phyloP scores from a whole-genome alignment of 2,113 vertebrate genomes.

The Microcebus murinus region DNA sequence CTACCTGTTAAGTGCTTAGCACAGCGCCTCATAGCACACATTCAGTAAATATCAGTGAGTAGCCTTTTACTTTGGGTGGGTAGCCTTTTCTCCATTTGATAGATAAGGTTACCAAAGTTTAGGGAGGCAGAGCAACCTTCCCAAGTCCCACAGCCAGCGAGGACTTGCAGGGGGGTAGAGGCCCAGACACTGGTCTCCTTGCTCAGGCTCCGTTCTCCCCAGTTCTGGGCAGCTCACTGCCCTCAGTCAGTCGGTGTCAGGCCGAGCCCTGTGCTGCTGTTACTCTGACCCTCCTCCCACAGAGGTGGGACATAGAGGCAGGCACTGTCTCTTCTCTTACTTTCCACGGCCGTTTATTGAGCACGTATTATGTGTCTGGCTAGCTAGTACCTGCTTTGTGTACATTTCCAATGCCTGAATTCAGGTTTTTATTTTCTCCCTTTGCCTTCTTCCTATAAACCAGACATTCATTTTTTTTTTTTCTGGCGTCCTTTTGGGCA shows the following conservation, averaged over 20 bases:
- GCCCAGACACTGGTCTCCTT: too few relatives aligned
- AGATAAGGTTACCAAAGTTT: not conserved
- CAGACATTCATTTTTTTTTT: not conserved
- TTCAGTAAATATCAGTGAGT: not conserved
- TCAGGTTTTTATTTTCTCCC: not conserved
- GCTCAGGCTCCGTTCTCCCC: not conserved
- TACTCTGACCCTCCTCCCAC: accelerated
- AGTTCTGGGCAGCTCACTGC: not conserved
- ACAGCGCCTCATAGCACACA: not conserved
- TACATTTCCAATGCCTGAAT: not conserved
- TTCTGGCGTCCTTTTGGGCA: not conserved
- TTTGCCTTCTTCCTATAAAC: not conserved
- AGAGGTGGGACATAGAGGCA: not conserved
- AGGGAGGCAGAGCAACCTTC: not conserved
- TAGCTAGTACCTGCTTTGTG: not conserved
- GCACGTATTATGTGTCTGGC: not conserved
- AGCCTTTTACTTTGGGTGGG: not conserved
- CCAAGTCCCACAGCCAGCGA: not conserved
- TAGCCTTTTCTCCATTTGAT: not conserved
- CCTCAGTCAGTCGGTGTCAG: not conserved
- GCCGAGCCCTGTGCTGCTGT: too few relatives aligned
- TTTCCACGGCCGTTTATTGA: not conserved
- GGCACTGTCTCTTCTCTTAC: not conserved
- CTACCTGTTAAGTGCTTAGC: not conserved
- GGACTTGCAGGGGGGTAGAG: not conserved